These are phyloP conservation scores for Umimayanthus kanabou DNA, from an alignment of 92 coral and sea anemone species.

Conservation along the genomic window DNA sequence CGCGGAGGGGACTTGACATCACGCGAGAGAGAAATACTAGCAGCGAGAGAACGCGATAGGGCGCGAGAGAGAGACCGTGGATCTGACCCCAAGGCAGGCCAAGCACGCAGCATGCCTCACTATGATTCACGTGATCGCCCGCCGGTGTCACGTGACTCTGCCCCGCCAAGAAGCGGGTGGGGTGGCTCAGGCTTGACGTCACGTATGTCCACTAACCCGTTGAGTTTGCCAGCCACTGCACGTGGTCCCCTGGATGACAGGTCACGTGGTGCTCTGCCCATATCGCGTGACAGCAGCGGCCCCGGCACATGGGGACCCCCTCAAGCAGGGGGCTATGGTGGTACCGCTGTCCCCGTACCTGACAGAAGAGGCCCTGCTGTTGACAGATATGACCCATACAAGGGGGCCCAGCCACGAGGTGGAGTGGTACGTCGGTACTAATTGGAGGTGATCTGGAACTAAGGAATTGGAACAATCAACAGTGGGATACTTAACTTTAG, in stretches of 20 bases:
- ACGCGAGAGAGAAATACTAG: constrained; percentile 72
- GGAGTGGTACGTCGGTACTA: constrained; percentile 74
- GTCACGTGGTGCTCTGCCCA: constrained; percentile 65
- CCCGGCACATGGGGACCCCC: constrained; percentile 74
- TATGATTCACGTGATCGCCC: constrained; percentile 87
- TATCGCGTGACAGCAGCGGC: constrained; percentile 61
- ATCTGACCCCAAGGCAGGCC: constrained; percentile 64
- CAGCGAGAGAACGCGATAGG: constrained; percentile 80
- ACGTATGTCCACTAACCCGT: constrained; percentile 59
- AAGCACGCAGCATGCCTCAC: constrained; percentile 53
- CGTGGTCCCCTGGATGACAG: constrained; percentile 73
- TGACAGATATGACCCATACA: constrained; percentile 85
- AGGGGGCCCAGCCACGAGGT: constrained; percentile 73
- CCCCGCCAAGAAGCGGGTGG: constrained; percentile 83
- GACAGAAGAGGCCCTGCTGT: constrained; percentile 84
- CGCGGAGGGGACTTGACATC: constrained; percentile 73
- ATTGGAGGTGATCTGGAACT: background rate
- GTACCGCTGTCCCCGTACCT: constrained; percentile 60
- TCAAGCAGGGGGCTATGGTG: constrained; percentile 60
- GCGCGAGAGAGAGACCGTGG: constrained; percentile 83
- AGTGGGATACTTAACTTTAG: background rate
- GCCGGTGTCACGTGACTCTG: constrained; percentile 73
- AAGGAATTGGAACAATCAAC: background rate
- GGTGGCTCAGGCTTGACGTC: constrained; percentile 57
- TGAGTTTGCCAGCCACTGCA: constrained; percentile 56